Percentiles rank a stretch among this genome's conserved stretches.
Evolutionary conservation across 2,113 vertebrate genomes (phyloP).

Genomic region (Macrotis lagotis): DNA sequence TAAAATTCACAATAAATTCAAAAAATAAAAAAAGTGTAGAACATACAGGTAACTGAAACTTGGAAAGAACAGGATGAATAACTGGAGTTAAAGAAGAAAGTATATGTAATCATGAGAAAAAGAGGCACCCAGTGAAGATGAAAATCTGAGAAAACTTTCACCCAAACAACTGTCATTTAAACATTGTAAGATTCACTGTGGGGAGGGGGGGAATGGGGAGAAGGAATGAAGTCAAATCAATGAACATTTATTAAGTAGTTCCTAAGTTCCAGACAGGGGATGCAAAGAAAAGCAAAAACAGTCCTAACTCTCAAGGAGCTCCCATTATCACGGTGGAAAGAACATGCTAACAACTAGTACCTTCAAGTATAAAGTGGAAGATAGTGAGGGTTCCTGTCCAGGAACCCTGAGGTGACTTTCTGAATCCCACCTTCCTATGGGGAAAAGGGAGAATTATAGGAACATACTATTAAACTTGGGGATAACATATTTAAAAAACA

Average conservation of each 20-base stretch:
- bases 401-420: neutral
- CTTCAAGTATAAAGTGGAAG: neutral
- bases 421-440: neutral
- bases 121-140: neutral
- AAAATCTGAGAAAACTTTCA: neutral
- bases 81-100: neutral
- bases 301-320: neutral
- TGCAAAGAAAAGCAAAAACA: neutral
- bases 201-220: neutral
- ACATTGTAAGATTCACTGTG: neutral
- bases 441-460: neutral
- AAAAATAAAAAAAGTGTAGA: neutral
- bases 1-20: too few relatives aligned
- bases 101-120: neutral
- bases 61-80: neutral
- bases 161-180: neutral
- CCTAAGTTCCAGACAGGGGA: neutral
- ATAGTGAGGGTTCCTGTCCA: neutral
- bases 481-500: neutral
- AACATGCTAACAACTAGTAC: neutral
- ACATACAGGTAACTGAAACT: neutral
- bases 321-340: neutral
- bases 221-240: neutral
- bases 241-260: neutral
- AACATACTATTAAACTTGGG: neutral